A percentile compares a stretch with the other conserved stretches of the same genome.
phyloP scores from a whole-genome alignment of 1,140 invertebrate species.

The Aplysia californica region DNA sequence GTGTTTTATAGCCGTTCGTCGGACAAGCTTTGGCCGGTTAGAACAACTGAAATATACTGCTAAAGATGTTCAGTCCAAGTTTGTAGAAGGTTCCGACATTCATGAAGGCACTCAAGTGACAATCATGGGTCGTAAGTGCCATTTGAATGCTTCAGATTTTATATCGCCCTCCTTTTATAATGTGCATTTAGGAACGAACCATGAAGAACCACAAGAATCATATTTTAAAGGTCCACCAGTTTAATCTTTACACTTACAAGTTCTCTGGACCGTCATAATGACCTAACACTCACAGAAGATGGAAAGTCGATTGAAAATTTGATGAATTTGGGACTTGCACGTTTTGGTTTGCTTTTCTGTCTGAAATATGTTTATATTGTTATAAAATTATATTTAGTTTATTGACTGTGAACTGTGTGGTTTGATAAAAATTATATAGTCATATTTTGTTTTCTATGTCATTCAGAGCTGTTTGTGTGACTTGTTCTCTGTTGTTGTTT shows the following conservation, averaged over 20 bases:
- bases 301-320: neutral
- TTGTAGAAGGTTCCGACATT: neutral
- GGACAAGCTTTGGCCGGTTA: neutral
- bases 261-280: neutral
- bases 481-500: too few relatives aligned
- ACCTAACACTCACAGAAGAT: neutral
- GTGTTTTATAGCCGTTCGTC: slow-evolving; percentile 3
- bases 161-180: neutral
- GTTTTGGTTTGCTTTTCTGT: neutral
- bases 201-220: neutral
- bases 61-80: neutral
- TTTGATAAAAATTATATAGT: neutral
- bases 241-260: neutral
- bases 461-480: neutral
- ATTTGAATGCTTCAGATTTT: neutral
- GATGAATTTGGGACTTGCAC: neutral
- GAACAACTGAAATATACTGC: neutral
- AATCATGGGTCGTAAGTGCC: neutral
- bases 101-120: neutral
- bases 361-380: neutral
- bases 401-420: neutral
- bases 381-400: neutral
- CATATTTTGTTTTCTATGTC: neutral
- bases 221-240: neutral
- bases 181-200: slow-evolving; percentile 12